Conservation (phyloP, 2,797 vertebrate genomes). For the Pogonophryne albipinna region DNA sequence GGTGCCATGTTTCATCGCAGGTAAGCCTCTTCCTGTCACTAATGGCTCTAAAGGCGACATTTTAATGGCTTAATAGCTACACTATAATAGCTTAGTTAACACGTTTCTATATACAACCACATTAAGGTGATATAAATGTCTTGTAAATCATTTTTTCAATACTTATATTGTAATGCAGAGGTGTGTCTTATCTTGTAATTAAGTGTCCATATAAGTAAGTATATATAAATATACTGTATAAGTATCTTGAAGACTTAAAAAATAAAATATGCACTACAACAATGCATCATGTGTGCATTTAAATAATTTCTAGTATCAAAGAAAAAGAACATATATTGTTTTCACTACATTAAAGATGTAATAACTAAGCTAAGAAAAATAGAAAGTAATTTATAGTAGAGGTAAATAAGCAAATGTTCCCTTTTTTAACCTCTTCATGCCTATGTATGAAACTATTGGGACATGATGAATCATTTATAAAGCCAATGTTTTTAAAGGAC, state of each 20-base stretch:
- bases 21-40: conserved; percentile 67
- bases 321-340: not conserved
- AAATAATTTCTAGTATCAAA: not conserved
- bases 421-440: not conserved
- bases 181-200: too few relatives aligned
- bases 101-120: too few relatives aligned
- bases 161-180: too few relatives aligned
- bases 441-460: not conserved
- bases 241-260: too few relatives aligned
- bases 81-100: too few relatives aligned
- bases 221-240: too few relatives aligned
- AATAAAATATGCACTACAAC: not conserved
- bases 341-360: not conserved
- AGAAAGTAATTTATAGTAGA: not conserved
- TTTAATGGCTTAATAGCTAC: too few relatives aligned
- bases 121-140: too few relatives aligned
- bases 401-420: not conserved
- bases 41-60: not conserved
- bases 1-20: conserved; percentile 91
- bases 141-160: too few relatives aligned
- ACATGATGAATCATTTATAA: not conserved
- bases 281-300: not conserved
- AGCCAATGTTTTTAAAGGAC: not conserved
- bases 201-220: too few relatives aligned
- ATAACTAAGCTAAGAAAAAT: not conserved